Evolutionary conservation across 2,797 vertebrate species (phyloP).

Genomic region (Margarornis squamiger): DNA sequence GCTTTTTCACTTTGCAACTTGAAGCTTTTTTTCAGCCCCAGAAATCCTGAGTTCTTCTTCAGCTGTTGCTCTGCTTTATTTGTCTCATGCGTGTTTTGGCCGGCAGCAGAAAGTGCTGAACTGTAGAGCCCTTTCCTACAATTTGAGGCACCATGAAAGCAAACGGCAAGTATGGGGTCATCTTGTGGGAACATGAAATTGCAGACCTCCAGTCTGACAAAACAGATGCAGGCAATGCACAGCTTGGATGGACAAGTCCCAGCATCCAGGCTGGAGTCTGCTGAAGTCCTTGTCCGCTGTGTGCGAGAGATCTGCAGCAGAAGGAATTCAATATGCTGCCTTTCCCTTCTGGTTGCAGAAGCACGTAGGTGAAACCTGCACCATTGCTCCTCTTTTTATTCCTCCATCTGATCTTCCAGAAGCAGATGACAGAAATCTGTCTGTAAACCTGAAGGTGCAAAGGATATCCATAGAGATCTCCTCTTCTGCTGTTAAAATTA

Average conservation of each 20-base stretch:
- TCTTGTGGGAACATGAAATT: background rate
- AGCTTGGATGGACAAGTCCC: background rate
- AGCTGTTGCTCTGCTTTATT: background rate
- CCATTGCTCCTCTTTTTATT: background rate
- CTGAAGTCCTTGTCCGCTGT: background rate
- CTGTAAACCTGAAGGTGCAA: background rate
- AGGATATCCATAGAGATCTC: background rate
- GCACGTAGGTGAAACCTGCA: background rate
- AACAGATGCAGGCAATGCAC: background rate
- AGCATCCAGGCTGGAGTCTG: background rate
- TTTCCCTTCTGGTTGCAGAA: background rate
- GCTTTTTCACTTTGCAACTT: conserved; percentile 12
- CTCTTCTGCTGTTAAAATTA: background rate
- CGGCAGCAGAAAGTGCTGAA: background rate
- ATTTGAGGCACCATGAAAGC: background rate
- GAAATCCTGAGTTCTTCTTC: background rate
- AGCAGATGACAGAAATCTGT: background rate
- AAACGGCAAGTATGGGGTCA: background rate
- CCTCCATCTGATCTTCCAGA: background rate
- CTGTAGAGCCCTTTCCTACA: background rate
- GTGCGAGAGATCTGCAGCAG: background rate
- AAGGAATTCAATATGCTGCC: background rate
- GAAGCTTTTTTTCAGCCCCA: conserved; percentile 6
- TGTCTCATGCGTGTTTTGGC: background rate
- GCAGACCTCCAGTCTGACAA: background rate